phyloP scores from a whole-genome alignment of 2,113 vertebrate genomes.

The Syngnathoides biaculeatus region DNA sequence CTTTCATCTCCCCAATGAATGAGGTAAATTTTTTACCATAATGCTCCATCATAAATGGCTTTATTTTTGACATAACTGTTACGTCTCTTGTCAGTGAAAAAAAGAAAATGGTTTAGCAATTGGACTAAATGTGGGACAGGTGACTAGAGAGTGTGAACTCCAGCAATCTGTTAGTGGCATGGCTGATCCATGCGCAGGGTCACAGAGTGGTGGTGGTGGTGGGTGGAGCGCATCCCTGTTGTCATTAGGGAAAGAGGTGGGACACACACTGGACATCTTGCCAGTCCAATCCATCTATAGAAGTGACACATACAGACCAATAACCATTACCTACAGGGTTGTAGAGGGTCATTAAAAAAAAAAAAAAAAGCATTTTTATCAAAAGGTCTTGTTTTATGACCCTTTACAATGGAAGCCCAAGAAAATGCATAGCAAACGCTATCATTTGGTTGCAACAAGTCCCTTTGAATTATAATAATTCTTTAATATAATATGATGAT shows the following conservation, averaged over 20 bases:
- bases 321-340: background rate
- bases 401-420: background rate
- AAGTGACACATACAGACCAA: background rate
- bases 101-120: background rate
- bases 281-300: background rate
- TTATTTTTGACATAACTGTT: background rate
- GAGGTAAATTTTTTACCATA: background rate
- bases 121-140: conserved; percentile 1
- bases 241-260: background rate
- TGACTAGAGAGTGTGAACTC: background rate
- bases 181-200: background rate
- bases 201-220: background rate
- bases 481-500: background rate
- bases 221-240: background rate
- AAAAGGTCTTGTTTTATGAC: background rate
- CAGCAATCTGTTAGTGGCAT: background rate
- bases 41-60: background rate
- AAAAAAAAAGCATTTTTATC: no score
- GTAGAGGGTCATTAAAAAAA: background rate
- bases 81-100: background rate
- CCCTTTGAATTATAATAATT: background rate
- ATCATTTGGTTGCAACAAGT: background rate
- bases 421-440: background rate
- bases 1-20: conserved; percentile 22
- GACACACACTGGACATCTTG: background rate